These are phyloP conservation scores for Antechinus flavipes DNA, from an alignment of 2,113 vertebrate genomes.

Conservation along the genomic window DNA sequence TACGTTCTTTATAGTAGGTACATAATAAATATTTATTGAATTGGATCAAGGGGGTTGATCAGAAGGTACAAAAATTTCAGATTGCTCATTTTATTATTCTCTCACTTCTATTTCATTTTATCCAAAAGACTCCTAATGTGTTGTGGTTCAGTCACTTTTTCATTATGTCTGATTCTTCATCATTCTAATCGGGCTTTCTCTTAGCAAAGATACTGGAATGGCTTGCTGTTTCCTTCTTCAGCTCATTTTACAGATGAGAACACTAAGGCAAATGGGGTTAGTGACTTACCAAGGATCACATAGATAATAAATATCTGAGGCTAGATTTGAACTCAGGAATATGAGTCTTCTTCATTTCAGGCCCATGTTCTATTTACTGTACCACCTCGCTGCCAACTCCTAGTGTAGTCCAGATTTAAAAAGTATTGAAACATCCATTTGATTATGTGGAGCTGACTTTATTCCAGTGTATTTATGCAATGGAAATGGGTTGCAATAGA, in stretches of 20 bases:
- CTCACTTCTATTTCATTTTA: neutral
- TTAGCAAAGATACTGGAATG: neutral
- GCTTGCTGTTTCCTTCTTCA: neutral
- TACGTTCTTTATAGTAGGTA: neutral
- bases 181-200: neutral
- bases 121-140: neutral
- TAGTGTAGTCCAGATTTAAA: neutral
- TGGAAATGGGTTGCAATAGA: neutral
- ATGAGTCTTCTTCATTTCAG: neutral
- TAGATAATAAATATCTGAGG: neutral
- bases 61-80: neutral
- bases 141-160: neutral
- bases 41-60: neutral
- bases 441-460: neutral
- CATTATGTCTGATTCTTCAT: neutral
- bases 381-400: neutral
- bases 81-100: neutral
- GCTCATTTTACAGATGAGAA: neutral
- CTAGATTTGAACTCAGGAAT: neutral
- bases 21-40: neutral
- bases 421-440: neutral
- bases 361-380: neutral
- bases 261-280: neutral
- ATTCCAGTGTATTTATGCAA: neutral
- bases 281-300: neutral